Conservation (phyloP, 2,888 invertebrate species). For the Dicyrtoma fusca region DNA sequence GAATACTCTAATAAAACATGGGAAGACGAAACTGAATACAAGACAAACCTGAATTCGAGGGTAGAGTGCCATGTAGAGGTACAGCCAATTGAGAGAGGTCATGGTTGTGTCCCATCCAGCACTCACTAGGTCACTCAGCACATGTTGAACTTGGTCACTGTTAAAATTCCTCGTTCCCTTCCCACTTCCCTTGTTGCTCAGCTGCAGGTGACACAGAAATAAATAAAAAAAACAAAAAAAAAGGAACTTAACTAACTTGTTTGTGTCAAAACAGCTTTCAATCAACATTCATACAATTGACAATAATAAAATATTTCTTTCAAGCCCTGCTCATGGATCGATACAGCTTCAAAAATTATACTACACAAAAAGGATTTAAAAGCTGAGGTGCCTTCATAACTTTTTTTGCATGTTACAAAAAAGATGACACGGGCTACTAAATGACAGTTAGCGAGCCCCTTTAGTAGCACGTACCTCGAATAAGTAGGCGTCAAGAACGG, state of each 20-base stretch:
- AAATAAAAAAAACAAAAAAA: background rate
- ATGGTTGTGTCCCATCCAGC: slow-evolving; percentile 84
- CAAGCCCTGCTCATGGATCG: too few relatives aligned
- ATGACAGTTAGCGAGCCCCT: background rate
- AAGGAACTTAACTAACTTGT: background rate
- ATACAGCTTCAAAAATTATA: too few relatives aligned
- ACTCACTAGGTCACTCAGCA: slow-evolving; percentile 81
- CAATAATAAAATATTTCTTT: too few relatives aligned
- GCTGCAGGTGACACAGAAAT: too few relatives aligned
- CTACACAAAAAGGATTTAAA: too few relatives aligned
- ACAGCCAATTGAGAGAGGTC: slow-evolving; percentile 78
- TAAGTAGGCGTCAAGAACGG: slow-evolving; percentile 58
- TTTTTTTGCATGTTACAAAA: too few relatives aligned
- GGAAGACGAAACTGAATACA: background rate
- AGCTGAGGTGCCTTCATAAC: too few relatives aligned
- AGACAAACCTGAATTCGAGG: slow-evolving; percentile 67
- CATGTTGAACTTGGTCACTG: slow-evolving; percentile 71
- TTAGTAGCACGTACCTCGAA: slow-evolving; percentile 58
- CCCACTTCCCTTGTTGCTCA: background rate
- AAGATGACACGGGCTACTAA: too few relatives aligned
- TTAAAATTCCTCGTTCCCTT: slow-evolving; percentile 63
- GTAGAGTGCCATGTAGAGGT: slow-evolving; percentile 74
- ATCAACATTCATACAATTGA: too few relatives aligned
- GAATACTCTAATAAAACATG: too few relatives aligned
- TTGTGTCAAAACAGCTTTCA: too few relatives aligned